phyloP scores from a whole-genome alignment of 2,888 invertebrate genomes.

The Gnatocerus cornutus region DNA sequence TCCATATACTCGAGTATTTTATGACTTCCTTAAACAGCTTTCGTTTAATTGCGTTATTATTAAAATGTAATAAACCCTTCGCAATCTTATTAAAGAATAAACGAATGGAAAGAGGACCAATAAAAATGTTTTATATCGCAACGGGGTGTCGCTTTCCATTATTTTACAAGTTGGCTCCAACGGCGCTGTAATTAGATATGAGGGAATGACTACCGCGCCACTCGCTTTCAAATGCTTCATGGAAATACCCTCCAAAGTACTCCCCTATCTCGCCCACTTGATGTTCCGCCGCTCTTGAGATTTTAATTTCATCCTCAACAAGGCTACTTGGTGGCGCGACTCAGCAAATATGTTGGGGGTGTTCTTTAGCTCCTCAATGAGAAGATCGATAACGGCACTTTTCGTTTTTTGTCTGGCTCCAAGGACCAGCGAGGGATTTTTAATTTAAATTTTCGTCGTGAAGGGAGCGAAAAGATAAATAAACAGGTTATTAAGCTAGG shows the following conservation, averaged over 20 bases:
- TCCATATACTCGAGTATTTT: slow-evolving; percentile 57
- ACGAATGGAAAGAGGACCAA: slow-evolving; percentile 51
- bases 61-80: slow-evolving; percentile 54
- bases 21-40: slow-evolving; percentile 57
- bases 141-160: slow-evolving; percentile 57
- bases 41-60: slow-evolving; percentile 60
- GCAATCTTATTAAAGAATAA: slow-evolving; percentile 53
- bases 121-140: slow-evolving; percentile 55
- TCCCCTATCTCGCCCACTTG: slow-evolving; percentile 51
- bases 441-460: slow-evolving; percentile 6
- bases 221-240: slow-evolving; percentile 33
- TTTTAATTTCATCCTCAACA: slow-evolving; percentile 60
- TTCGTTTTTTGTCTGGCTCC: slow-evolving; percentile 18
- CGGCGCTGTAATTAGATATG: slow-evolving; percentile 56
- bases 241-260: slow-evolving; percentile 48
- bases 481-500: slow-evolving; percentile 46
- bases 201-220: slow-evolving; percentile 47
- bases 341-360: slow-evolving; percentile 56
- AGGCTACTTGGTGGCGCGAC: slow-evolving; percentile 56
- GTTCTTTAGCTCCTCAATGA: slow-evolving; percentile 32
- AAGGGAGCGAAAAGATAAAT: slow-evolving; percentile 19
- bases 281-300: slow-evolving; percentile 55
- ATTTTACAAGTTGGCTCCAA: slow-evolving; percentile 54
- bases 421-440: background rate
- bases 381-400: slow-evolving; percentile 38